Conservation (phyloP, 2,113 vertebrate species). For the Atractosteus spatula region DNA sequence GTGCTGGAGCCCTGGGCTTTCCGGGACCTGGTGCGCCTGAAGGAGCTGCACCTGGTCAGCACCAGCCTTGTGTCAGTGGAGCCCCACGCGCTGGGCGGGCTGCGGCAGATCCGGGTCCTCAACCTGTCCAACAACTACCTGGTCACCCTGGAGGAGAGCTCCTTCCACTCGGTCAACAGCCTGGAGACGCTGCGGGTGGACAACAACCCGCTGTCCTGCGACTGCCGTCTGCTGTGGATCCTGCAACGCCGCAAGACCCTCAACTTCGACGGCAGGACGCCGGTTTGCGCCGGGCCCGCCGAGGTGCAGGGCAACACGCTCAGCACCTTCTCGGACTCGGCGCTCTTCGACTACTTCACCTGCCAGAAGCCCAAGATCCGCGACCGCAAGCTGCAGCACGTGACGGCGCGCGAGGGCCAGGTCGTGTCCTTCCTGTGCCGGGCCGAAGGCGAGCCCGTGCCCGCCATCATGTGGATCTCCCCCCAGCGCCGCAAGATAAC, state of each 20-base stretch:
- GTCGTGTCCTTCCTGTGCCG: conserved; percentile 84
- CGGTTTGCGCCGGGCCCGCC: conserved; percentile 77
- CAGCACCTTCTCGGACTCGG: conserved; percentile 80
- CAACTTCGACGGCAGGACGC: conserved; percentile 83
- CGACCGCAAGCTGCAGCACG: conserved; percentile 85
- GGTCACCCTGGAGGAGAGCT: conserved; percentile 84
- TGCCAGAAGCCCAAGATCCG: conserved; percentile 92
- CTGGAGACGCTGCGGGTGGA: conserved; percentile 89
- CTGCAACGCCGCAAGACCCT: conserved; percentile 91
- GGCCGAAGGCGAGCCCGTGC: conserved; percentile 86
- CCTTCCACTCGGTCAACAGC: conserved; percentile 90
- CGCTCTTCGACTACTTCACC: conserved; percentile 92
- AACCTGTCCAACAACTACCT: conserved; percentile 89
- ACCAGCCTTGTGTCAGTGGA: conserved; percentile 79
- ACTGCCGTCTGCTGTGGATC: conserved; percentile 95
- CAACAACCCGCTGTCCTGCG: conserved; percentile 88
- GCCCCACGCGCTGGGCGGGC: conserved; percentile 81
- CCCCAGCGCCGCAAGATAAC: conserved; percentile 87
- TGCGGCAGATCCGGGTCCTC: conserved; percentile 86
- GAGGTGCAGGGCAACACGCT: conserved; percentile 85
- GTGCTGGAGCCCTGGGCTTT: conserved; percentile 86
- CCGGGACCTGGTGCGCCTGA: conserved; percentile 83
- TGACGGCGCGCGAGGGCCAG: conserved; percentile 78
- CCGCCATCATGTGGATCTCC: conserved; percentile 88
- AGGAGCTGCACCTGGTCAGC: conserved; percentile 89